phyloP scores from a whole-genome alignment of 2,797 vertebrate genomes.

The Chaetodon trifasciatus region DNA sequence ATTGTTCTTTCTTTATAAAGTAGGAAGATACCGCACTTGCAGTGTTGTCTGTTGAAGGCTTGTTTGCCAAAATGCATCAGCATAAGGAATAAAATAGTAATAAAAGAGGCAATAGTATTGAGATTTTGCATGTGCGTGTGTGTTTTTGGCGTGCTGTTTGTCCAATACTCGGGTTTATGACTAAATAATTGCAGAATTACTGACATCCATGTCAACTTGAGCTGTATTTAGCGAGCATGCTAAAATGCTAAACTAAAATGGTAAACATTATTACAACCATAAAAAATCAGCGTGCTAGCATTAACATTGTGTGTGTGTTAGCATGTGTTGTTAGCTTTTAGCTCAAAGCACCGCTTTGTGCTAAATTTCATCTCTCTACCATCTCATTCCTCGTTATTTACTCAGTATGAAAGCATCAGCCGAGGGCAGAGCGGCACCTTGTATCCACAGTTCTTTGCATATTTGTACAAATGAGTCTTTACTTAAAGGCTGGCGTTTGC shows the following conservation, averaged over 20 bases:
- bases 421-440: background rate
- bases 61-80: background rate
- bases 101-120: background rate
- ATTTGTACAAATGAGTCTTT: conserved; percentile 22
- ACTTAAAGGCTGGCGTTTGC: conserved; percentile 6
- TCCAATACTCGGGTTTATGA: background rate
- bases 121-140: background rate
- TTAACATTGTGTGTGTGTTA: background rate
- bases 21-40: background rate
- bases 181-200: background rate
- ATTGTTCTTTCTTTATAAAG: background rate
- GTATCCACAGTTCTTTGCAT: background rate
- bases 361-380: background rate
- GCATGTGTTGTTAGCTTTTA: background rate
- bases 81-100: background rate
- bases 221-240: background rate
- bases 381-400: background rate
- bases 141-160: no score
- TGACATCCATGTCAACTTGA: no score
- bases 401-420: background rate
- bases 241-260: background rate
- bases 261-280: background rate
- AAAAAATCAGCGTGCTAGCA: background rate
- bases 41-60: background rate
- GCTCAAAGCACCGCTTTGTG: background rate